phyloP scores from a whole-genome alignment of 1,140 invertebrate genomes.

The Sitodiplosis mosellana region DNA sequence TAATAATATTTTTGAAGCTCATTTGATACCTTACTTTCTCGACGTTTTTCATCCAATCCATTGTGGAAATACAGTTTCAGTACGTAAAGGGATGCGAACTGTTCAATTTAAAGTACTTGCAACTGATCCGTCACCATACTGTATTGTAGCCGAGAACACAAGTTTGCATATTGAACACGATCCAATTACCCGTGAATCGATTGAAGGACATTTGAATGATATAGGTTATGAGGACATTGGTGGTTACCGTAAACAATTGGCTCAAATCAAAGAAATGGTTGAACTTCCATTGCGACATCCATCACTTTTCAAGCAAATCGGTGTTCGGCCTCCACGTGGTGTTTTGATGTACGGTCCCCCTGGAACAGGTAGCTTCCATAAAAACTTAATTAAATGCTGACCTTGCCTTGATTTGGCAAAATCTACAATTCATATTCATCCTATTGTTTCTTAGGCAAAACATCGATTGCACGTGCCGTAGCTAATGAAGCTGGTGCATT shows the following conservation, averaged over 20 bases:
- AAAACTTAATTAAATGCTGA: too few relatives aligned
- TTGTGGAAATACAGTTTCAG: slow-evolving; percentile 95
- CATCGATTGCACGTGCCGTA: slow-evolving; percentile 93
- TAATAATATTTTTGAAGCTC: slow-evolving; percentile 91
- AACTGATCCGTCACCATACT: slow-evolving; percentile 93
- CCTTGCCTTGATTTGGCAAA: too few relatives aligned
- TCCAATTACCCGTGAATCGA: slow-evolving; percentile 96
- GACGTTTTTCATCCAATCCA: slow-evolving; percentile 97
- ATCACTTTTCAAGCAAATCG: slow-evolving; percentile 92
- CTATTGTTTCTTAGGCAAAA: slow-evolving; percentile 50
- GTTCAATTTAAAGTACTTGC: slow-evolving; percentile 99
- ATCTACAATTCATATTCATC: too few relatives aligned
- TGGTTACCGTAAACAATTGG: slow-evolving; percentile 94
- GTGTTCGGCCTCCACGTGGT: slow-evolving; percentile 88
- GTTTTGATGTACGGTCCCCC: slow-evolving; percentile 96
- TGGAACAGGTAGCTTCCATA: slow-evolving; percentile 48
- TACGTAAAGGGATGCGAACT: slow-evolving; percentile 93
- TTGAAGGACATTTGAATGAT: slow-evolving; percentile 93
- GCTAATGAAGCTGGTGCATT: slow-evolving; percentile 99
- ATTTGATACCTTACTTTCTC: slow-evolving; percentile 96
- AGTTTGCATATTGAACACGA: slow-evolving; percentile 98
- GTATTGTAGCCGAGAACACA: slow-evolving; percentile 97
- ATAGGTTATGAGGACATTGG: slow-evolving; percentile 99
- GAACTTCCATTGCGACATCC: slow-evolving; percentile 95
- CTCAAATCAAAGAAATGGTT: slow-evolving; percentile 99